Base-by-base conservation (phyloP, 2,113 vertebrate species). In the Phycodurus eques region DNA sequence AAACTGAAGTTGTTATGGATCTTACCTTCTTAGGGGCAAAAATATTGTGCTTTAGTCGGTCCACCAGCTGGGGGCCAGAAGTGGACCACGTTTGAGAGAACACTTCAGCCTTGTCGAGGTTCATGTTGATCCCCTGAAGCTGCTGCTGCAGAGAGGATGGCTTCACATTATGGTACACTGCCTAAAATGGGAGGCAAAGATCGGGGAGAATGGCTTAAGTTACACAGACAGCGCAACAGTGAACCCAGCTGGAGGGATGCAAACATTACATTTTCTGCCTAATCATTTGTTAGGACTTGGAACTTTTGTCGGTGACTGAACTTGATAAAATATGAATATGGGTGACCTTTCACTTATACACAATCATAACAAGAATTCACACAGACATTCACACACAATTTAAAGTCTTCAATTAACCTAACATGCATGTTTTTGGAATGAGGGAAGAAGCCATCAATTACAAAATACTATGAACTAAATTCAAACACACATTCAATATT, bases 11-110 rank as follows among this genome's bases (percentile, higher is more conserved):
- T 62, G 39, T n/a, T 51, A 11, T 54, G 35, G 22, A 15, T 3
- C 53, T 88, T 92, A 98, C 97, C 96, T 96, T 98, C 80, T 94
- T 95, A 20, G 96, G 95, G 14, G 95, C 91, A 80, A 99, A 94
- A 79, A 92, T 92, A 53, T 92, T 93, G 71, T 94, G 95, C 75
- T 95, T 93, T 80, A 98, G 95, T 77, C 94, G 97, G 68, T 99
- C 96, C 39, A 98, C 85, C 0, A 93, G 91, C 65, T 99, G 95
- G 53, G 94, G 95, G 62, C 95, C 97, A 57, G 91, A 77, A 10
- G 90, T 84, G 0, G 93, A 91, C 98, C 98, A 99, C 0, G 89
- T 84, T 39, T 75, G 94, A 68, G 90, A 86, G 84, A 99, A 97
- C 0, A 93, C 91, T 79, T 98, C 95, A 0, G 92, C 93, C 89